These are phyloP conservation scores for Phocides pigmalion DNA, from an alignment of 1,140 invertebrate genomes.

Conservation along the genomic window DNA sequence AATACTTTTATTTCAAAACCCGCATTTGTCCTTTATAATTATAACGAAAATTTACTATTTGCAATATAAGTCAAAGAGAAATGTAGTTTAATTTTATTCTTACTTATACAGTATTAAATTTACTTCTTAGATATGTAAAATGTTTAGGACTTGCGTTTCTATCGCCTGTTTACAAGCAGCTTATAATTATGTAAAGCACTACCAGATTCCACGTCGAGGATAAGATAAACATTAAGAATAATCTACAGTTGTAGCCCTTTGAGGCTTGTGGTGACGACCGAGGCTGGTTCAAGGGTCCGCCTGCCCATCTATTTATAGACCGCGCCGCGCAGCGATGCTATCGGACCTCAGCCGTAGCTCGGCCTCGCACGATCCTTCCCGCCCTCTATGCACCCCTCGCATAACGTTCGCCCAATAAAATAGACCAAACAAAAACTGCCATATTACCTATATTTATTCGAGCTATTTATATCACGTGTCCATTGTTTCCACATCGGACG, in stretches of 20 bases:
- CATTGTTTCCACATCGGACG: slow-evolving; percentile 69
- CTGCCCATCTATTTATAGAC: slow-evolving; percentile 78
- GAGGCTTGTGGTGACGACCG: slow-evolving; percentile 63
- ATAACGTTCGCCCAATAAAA: slow-evolving; percentile 75
- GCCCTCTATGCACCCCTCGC: slow-evolving; percentile 74
- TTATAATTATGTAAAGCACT: slow-evolving; percentile 30
- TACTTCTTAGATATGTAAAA: not conserved
- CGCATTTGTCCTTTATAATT: too few relatives aligned
- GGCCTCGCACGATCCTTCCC: slow-evolving; percentile 67
- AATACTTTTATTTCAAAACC: too few relatives aligned
- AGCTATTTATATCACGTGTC: slow-evolving; percentile 76
- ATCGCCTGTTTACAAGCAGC: slow-evolving; percentile 14
- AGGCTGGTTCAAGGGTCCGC: slow-evolving; percentile 77
- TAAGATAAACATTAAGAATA: slow-evolving; percentile 45
- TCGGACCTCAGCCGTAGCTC: slow-evolving; percentile 63
- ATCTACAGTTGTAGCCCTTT: slow-evolving; percentile 63
- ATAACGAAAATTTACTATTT: too few relatives aligned
- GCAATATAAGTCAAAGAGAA: not conserved
- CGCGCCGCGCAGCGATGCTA: slow-evolving; percentile 72
- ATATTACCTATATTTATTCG: slow-evolving; percentile 70
- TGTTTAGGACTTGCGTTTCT: not conserved
- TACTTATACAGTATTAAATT: not conserved
- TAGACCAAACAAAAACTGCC: slow-evolving; percentile 72
- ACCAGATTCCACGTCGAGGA: slow-evolving; percentile 22
- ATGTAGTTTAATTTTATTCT: not conserved